phyloP scores from a whole-genome alignment of 1,140 invertebrate genomes.

The Hylaeus anthracinus region DNA sequence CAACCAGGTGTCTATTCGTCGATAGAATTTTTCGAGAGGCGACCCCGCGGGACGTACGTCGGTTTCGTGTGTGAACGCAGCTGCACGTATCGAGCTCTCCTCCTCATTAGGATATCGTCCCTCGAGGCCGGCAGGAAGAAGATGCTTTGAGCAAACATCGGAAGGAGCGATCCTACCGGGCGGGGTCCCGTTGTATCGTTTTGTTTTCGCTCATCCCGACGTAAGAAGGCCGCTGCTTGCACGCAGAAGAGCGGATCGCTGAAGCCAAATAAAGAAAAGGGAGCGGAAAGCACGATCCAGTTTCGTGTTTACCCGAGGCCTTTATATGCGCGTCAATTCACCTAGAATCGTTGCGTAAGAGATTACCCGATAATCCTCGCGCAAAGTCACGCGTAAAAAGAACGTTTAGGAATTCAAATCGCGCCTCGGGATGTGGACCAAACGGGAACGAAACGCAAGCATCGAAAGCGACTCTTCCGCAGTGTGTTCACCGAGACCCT shows the following conservation, averaged over 20 bases:
- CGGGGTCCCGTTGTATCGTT: constrained; percentile 39
- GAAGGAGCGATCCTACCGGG: constrained; percentile 57
- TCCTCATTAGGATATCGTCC: constrained; percentile 47
- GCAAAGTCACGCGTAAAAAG: background rate
- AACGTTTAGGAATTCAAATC: background rate
- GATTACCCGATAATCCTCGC: background rate
- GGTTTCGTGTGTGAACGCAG: constrained; percentile 55
- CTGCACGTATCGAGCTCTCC: constrained; percentile 58
- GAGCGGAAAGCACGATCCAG: constrained; percentile 11
- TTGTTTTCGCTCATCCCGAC: constrained; percentile 41
- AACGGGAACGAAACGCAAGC: background rate
- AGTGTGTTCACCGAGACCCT: background rate
- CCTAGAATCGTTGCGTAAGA: background rate
- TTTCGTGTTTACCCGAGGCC: constrained; percentile 6
- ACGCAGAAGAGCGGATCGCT: background rate
- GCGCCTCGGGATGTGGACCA: background rate
- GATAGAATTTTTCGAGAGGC: background rate
- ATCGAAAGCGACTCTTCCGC: background rate
- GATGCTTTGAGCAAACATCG: constrained; percentile 70
- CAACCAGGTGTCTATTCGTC: constrained; percentile 1
- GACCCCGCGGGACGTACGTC: background rate
- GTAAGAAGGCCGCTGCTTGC: constrained; percentile 19
- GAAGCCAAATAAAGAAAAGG: background rate
- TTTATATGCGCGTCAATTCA: constrained; percentile 10
- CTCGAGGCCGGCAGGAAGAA: constrained; percentile 56